A percentile compares a stretch with the other conserved stretches of the same genome.
Evolutionary conservation across 2,113 vertebrate species (phyloP).

Genomic region (Sus scrofa): DNA sequence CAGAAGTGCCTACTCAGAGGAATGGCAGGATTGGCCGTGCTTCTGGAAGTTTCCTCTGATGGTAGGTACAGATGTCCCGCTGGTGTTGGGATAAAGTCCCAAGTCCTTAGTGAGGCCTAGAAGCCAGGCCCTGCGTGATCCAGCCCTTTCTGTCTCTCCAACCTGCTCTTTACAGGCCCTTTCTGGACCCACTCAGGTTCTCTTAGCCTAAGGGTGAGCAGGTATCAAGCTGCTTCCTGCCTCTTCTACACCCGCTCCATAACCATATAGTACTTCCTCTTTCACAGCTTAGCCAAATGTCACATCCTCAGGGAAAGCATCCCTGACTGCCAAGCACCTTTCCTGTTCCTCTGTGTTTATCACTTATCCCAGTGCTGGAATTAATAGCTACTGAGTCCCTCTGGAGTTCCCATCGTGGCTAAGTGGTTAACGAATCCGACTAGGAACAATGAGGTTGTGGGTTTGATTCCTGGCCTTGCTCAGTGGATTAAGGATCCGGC

Average conservation of each 20-base stretch:
- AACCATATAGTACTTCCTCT: not conserved
- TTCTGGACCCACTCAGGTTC: not conserved
- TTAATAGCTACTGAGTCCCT: not conserved
- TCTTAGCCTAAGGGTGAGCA: not conserved
- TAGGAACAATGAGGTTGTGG: too few relatives aligned
- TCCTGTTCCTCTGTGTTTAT: not conserved
- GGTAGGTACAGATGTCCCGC: not conserved
- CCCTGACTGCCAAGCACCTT: not conserved
- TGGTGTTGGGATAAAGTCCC: not conserved
- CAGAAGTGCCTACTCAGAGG: not conserved
- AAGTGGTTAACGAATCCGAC: too few relatives aligned
- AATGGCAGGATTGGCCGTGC: not conserved
- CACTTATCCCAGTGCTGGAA: not conserved
- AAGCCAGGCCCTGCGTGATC: accelerated
- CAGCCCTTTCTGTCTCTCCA: not conserved
- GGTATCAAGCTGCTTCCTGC: not conserved
- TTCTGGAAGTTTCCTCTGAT: not conserved
- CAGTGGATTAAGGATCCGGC: too few relatives aligned
- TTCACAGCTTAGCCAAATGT: not conserved
- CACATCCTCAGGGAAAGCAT: not conserved
- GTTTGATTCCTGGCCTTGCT: too few relatives aligned
- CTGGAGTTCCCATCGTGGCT: too few relatives aligned
- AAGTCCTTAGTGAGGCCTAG: not conserved
- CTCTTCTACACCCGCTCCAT: too few relatives aligned
- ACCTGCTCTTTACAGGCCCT: not conserved